phyloP scores from a whole-genome alignment of 2,888 invertebrate genomes.

The Lordiphosa andalusiaca region DNA sequence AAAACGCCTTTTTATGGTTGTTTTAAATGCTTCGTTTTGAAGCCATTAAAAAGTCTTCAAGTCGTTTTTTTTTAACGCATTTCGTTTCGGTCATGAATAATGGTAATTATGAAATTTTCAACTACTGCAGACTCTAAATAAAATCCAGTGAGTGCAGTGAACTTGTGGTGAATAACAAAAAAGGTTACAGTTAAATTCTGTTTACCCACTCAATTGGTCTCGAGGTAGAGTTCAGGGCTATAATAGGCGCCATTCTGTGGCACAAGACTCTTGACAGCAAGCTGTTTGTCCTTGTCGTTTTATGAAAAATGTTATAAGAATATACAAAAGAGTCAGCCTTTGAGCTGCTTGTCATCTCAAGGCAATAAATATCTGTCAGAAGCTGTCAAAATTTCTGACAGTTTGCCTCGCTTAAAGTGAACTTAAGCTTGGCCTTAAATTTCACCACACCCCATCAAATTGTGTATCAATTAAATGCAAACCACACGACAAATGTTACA shows the following conservation, averaged over 20 bases:
- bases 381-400: too few species aligned
- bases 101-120: conserved; percentile 44
- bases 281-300: background rate
- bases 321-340: background rate
- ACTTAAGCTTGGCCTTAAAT: too few species aligned
- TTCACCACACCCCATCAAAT: too few species aligned
- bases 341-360: too few species aligned
- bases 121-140: background rate
- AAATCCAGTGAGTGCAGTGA: conserved; percentile 30
- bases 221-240: conserved; percentile 9
- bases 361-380: too few species aligned
- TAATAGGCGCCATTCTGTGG: conserved; percentile 34
- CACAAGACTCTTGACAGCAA: background rate
- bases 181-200: conserved; percentile 13
- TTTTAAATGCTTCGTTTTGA: conserved; percentile 55
- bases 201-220: conserved; percentile 25
- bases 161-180: conserved; percentile 7
- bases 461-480: background rate
- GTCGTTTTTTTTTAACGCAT: conserved; percentile 20
- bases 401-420: too few species aligned
- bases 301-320: background rate
- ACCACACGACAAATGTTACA: background rate
- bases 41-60: conserved; percentile 62
- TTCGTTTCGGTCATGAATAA: conserved; percentile 40
- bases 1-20: conserved; percentile 58